phyloP scores from a whole-genome alignment of 30 jellyfish, hydroid and myxozoan species.

The Pseudorhiza aurosa region DNA sequence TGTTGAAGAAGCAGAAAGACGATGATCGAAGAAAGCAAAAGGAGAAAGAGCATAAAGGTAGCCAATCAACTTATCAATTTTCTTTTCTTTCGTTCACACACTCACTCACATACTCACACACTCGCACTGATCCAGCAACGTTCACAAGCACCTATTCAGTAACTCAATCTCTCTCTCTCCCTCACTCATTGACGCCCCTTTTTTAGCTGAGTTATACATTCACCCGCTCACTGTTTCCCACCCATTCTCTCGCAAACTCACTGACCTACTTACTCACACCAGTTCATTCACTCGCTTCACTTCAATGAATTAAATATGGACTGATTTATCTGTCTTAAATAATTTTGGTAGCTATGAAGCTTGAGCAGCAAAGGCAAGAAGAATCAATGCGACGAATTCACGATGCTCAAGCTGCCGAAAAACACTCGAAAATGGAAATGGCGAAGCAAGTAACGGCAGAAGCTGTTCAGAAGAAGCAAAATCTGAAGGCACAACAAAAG shows the following conservation, averaged over 20 bases:
- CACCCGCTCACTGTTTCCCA: no score
- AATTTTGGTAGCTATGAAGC: conserved; percentile 79
- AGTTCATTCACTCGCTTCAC: no score
- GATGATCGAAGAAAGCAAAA: conserved; percentile 80
- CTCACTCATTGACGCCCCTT: no score
- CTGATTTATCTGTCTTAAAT: no score
- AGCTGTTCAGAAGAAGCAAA: conserved; percentile 67
- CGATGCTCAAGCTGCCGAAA: conserved; percentile 71
- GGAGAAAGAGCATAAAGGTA: conserved; percentile 82
- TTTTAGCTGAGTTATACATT: no score
- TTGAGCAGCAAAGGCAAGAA: conserved; percentile 77
- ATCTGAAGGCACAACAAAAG: conserved; percentile 12
- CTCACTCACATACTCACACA: no score
- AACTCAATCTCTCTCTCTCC: no score
- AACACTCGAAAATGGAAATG: conserved; percentile 52
- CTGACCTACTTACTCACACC: no score
- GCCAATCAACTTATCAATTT: background rate
- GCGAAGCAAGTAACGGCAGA: conserved; percentile 81
- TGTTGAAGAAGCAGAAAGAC: conserved; percentile 55
- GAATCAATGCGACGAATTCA: conserved; percentile 76
- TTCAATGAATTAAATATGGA: no score
- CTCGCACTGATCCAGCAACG: no score
- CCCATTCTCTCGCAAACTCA: no score
- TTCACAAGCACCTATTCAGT: no score
- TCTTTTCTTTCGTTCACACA: background rate